These are phyloP conservation scores for Sminthurides aquaticus DNA, from an alignment of 2,888 invertebrate genomes.

Conservation along the genomic window DNA sequence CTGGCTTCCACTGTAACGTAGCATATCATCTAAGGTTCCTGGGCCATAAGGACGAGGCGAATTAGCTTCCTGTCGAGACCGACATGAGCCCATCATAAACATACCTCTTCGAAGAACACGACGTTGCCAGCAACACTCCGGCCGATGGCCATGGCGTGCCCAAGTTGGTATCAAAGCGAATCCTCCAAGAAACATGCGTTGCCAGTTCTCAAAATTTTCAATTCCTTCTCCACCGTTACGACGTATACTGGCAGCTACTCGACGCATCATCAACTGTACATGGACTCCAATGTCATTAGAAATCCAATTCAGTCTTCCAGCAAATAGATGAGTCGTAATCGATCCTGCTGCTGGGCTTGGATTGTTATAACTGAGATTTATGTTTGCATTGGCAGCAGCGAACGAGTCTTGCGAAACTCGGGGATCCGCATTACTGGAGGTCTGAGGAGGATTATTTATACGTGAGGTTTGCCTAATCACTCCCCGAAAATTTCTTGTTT, in stretches of 20 bases:
- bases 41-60: too few relatives aligned
- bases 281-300: slow-evolving; percentile 35
- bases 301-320: slow-evolving; percentile 26
- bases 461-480: not conserved
- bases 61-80: slow-evolving; percentile 6
- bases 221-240: not conserved
- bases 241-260: slow-evolving; percentile 4
- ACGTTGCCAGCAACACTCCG: slow-evolving; percentile 3
- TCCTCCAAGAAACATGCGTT: slow-evolving; percentile 33
- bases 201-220: slow-evolving; percentile 27
- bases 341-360: not conserved
- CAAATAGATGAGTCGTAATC: slow-evolving; percentile 19
- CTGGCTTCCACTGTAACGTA: too few relatives aligned
- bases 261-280: slow-evolving; percentile 31
- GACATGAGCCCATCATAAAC: not conserved
- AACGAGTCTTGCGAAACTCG: not conserved
- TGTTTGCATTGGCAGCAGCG: not conserved
- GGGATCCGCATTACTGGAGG: slow-evolving; percentile 5
- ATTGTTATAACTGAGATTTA: slow-evolving; percentile 3
- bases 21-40: too few relatives aligned
- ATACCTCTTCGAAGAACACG: slow-evolving; percentile 2
- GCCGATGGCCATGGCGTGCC: slow-evolving; percentile 30
- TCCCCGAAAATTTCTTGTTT: slow-evolving; percentile 31
- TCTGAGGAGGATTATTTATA: not conserved
- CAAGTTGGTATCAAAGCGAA: slow-evolving; percentile 32